phyloP scores from a whole-genome alignment of 2,797 vertebrate genomes.

The Salmo trutta region DNA sequence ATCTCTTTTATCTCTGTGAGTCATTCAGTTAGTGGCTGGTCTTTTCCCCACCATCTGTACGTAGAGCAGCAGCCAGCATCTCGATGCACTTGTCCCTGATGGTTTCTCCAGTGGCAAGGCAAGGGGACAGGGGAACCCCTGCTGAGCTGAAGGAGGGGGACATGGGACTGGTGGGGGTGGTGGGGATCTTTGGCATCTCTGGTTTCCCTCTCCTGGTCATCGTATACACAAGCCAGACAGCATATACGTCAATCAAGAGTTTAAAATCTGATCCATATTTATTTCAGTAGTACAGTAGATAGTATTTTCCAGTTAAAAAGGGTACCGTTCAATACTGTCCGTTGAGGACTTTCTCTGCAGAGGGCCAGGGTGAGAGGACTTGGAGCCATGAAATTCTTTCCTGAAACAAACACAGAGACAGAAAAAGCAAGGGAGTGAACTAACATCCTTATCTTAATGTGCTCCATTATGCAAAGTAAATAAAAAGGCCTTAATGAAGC shows the following conservation, averaged over 20 bases:
- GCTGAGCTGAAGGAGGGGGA: conserved; percentile 77
- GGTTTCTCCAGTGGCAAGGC: conserved; percentile 85
- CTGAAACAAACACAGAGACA: conserved; percentile 46
- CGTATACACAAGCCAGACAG: conserved; percentile 1
- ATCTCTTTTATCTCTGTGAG: conserved; percentile 4
- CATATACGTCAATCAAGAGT: neutral
- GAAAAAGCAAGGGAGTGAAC: neutral
- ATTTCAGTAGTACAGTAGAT: neutral
- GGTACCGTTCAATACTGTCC: conserved; percentile 71
- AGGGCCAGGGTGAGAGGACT: conserved; percentile 52
- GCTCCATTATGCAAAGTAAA: neutral
- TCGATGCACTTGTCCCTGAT: conserved; percentile 95
- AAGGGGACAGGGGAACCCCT: conserved; percentile 77
- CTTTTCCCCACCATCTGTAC: conserved; percentile 81
- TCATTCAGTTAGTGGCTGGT: neutral
- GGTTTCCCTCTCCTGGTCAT: conserved; percentile 76
- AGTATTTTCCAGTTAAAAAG: neutral
- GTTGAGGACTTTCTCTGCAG: conserved; percentile 73
- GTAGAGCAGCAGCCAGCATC: conserved; percentile 89
- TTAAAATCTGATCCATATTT: neutral
- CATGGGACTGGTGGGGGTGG: conserved; percentile 82
- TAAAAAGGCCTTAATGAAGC: neutral
- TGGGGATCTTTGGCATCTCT: conserved; percentile 80
- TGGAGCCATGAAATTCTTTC: conserved; percentile 72
- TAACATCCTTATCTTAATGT: conserved; percentile 2